Evolutionary conservation across 2,113 vertebrate genomes (phyloP), one percentile per base, ranked within the genome.

Genomic region (Megaleporinus macrocephalus): DNA sequence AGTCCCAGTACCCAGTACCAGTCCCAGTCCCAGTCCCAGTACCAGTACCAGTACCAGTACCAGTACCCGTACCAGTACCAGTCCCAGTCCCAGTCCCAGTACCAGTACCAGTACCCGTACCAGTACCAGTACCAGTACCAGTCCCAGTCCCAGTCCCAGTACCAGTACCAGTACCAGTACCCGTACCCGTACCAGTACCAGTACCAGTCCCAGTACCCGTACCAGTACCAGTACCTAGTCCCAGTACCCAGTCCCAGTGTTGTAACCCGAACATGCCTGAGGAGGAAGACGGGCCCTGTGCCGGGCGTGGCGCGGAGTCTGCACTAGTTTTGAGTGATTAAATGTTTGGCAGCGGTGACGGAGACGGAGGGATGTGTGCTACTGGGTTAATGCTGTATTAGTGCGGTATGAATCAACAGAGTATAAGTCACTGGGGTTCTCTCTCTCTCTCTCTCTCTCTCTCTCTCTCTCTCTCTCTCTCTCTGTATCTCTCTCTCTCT

Each of bases 331-430:
- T 36, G 22, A 74, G 14, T 41, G 22, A 74, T 70, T 41, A 69
- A 59, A 68, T 13, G 7, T 85, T 36, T 27, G 49, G 29, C 36
- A 26, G 33, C 12, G 44, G 12, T 51, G 22, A 49, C 68, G n/a
- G 26, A 65, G 62, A 29, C 5, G 29, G 65, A 33, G 30, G 22
- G 65, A 68, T 68, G 47, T 79, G 27, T 26, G 63, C 80, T 91
- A 89, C 73, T 89, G 85, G 91, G 90, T 93, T 93, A 92, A 93
- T 91, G 79, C 87, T 88, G 89, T 90, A 92, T 93, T 91, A 93
- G 70, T 61, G 75, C 79, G 86, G 87, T 59, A 69, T 87, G 83
- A 90, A 86, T 88, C 84, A 82, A 53, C 81, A 85, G 70, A 44
- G 79, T 80, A 83, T 68, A 75, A 88, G 82, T 89, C 89, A 89